Percentiles rank a stretch among this genome's conserved stretches.
Evolutionary conservation across 2,113 vertebrate species (phyloP).

Genomic region (Sterrhoptilus dennistouni): DNA sequence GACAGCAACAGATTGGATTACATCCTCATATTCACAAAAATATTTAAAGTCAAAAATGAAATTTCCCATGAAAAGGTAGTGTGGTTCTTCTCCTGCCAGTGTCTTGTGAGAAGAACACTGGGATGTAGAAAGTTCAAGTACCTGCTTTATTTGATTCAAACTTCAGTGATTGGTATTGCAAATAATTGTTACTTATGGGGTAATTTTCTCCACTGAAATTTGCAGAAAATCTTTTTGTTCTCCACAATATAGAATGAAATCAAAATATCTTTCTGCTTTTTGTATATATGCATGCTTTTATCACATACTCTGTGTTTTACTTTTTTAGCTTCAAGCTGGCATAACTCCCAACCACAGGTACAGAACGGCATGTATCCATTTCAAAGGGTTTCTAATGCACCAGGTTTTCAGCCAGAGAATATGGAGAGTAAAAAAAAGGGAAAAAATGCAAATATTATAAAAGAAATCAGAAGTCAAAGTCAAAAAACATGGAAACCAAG

Average conservation of each 20-base stretch:
- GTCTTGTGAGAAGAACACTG: neutral
- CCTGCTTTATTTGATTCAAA: neutral
- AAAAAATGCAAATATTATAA: neutral
- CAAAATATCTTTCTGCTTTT: neutral
- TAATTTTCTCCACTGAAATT: neutral
- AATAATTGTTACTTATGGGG: neutral
- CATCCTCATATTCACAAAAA: neutral
- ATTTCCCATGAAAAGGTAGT: neutral
- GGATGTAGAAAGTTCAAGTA: neutral
- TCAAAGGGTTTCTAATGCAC: neutral
- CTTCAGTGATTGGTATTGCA: neutral
- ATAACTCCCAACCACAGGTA: neutral
- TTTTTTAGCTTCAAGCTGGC: neutral
- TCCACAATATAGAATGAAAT: neutral
- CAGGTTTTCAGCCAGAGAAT: conserved; percentile 9
- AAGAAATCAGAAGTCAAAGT: conserved; percentile 13
- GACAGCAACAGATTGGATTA: neutral
- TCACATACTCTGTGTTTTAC: neutral
- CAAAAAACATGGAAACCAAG: conserved; percentile 22
- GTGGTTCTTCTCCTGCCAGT: neutral
- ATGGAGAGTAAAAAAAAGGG: neutral
- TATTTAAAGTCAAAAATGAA: neutral
- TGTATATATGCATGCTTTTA: neutral
- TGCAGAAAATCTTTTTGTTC: neutral
- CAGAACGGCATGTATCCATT: neutral